Conservation (phyloP, 1,140 invertebrate species). For the Ericerus pela region DNA sequence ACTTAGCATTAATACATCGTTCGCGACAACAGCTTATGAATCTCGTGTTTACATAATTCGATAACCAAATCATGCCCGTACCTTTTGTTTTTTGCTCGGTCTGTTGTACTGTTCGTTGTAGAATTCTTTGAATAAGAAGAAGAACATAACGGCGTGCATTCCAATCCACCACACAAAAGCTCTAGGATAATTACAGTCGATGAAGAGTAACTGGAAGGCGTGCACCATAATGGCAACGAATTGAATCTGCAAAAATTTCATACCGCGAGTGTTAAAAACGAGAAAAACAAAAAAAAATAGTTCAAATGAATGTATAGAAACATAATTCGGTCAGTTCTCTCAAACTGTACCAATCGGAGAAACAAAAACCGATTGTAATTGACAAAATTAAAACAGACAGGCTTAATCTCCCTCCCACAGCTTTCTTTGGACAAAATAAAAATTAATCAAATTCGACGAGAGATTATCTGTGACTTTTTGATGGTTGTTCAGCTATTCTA, state of each 20-base stretch:
- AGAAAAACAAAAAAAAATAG: background rate
- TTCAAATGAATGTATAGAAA: background rate
- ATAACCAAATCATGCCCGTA: too few species aligned
- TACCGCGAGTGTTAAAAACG: background rate
- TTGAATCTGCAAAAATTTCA: constrained; percentile 38
- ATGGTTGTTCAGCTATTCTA: too few species aligned
- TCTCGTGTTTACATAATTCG: too few species aligned
- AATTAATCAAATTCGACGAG: too few species aligned
- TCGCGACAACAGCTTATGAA: too few species aligned
- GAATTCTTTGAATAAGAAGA: constrained; percentile 60
- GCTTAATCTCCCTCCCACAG: too few species aligned
- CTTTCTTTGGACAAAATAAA: too few species aligned
- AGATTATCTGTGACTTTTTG: too few species aligned
- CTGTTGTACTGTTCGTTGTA: constrained; percentile 50
- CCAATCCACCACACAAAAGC: constrained; percentile 55
- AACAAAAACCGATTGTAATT: too few species aligned
- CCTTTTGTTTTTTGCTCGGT: constrained; percentile 16
- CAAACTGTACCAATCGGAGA: too few species aligned
- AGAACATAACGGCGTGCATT: constrained; percentile 60
- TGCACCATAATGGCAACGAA: constrained; percentile 65
- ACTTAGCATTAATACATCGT: too few species aligned
- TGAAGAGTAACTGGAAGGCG: constrained; percentile 67
- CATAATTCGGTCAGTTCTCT: background rate
- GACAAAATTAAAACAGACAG: too few species aligned
- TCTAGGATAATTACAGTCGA: constrained; percentile 69